Percentiles rank a stretch among this genome's conserved stretches.
Evolutionary conservation across 2,113 vertebrate genomes (phyloP).

Genomic region (Myanophis thanlyinensis): DNA sequence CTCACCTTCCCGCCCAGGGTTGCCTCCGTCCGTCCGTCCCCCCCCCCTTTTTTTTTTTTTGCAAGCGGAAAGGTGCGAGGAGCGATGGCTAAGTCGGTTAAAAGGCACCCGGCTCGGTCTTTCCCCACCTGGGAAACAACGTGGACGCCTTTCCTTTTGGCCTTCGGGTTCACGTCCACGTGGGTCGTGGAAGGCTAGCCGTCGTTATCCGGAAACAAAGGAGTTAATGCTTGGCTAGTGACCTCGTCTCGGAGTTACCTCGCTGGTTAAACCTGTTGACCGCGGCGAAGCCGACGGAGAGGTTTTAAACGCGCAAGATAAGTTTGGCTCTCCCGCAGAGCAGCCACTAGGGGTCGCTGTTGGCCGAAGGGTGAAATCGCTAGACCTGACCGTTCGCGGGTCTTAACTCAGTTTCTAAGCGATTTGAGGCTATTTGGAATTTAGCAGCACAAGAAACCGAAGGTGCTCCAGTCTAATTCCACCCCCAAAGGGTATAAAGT

Average conservation of each 20-base stretch:
- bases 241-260: background rate
- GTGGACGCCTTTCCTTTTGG: no score
- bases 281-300: background rate
- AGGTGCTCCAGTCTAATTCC: background rate
- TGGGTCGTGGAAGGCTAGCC: background rate
- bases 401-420: background rate
- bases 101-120: background rate
- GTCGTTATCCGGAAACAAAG: background rate
- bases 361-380: slow-evolving; percentile 57
- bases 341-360: slow-evolving; percentile 74
- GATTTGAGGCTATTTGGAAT: background rate
- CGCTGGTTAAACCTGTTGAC: background rate
- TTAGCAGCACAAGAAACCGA: background rate
- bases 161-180: no score
- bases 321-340: slow-evolving; percentile 28
- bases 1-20: background rate
- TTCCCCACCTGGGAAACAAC: background rate
- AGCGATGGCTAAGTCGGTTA: background rate
- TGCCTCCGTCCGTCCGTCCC: background rate
- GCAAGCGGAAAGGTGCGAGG: background rate
- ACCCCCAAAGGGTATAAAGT: background rate
- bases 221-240: background rate
- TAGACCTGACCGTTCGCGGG: background rate
- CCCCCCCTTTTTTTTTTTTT: no score
- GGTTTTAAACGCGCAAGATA: background rate